Evolutionary conservation across 37 sponge, comb jelly and placozoan genomes (phyloP), one percentile per base, ranked within the genome.

Genomic region (Chondrilla cf. caribensis): DNA sequence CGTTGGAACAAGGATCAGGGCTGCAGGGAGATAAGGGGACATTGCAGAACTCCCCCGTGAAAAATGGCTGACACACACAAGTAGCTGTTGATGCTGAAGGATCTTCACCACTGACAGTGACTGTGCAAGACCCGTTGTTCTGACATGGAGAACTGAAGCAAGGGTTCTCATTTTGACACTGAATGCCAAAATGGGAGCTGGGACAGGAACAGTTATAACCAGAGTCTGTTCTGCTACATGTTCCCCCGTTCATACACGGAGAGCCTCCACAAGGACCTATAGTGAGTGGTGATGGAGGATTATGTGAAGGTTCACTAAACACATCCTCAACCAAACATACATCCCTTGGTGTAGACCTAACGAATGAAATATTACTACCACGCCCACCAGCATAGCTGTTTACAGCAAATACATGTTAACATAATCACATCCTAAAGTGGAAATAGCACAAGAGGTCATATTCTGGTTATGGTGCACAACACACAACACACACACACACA

Each of bases 81-180:
- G 41, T 38, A 17, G 57, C 17, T 19, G 57, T 17, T 19, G 57
- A 55, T 17, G 17, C 17, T 17, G 17, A 19, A 11, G 57, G 57
- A 17, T 55, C 57, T 19, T 11, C 35, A 17, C 14, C 54, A 43
- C 42, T 38, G 33, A 64, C 18, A 24, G 62, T 31, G 15, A 29
- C 11, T 15, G 24, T 18, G 44, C 73, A 70, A 7, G 38, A 3
- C n/a, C 81, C 81, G 44, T 70, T 70, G 47, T 86, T 82, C 41
- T 43, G 7, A 70, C 81, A 82, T 1, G 38, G 19, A 66, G 19
- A 11, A 55, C 17, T 19, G 11, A 17, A 19, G 57, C 57, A 55
- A 19, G 57, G 57, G 57, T 55, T 55, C 17, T 19, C 57, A 55
- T 55, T 19, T 17, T 55, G 57, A 55, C 57, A 55, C 17, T 55